phyloP scores from a whole-genome alignment of 2,888 invertebrate genomes.

The Ramazzottius varieornatus region DNA sequence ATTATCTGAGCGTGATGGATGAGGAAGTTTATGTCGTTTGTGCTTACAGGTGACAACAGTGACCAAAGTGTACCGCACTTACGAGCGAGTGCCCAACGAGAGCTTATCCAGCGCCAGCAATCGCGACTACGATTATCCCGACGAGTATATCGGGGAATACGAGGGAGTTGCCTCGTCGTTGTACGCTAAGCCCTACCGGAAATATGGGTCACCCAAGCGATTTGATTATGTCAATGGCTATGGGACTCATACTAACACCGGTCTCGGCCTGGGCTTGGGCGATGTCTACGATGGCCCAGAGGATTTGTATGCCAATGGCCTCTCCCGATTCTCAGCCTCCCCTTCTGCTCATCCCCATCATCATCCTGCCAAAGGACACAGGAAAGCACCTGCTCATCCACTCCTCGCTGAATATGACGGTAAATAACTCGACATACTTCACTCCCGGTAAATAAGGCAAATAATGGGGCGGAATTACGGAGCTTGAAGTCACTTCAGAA shows the following conservation, averaged over 20 bases:
- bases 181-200: conserved; percentile 1
- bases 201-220: conserved; percentile 4
- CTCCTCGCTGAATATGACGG: no score
- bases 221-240: conserved; percentile 2
- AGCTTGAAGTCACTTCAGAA: no score
- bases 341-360: no score
- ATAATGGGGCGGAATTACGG: no score
- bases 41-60: conserved; percentile 36
- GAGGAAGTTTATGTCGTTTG: no score
- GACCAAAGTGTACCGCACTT: conserved; percentile 35
- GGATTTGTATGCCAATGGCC: neutral
- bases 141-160: neutral
- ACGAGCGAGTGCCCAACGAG: neutral
- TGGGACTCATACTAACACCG: neutral
- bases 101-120: neutral
- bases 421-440: no score
- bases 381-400: no score
- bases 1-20: no score
- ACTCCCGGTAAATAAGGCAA: no score
- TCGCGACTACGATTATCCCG: conserved; percentile 1
- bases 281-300: neutral
- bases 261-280: neutral
- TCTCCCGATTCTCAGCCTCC: neutral
- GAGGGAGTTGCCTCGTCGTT: neutral
- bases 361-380: no score